Evolutionary conservation across 2,113 vertebrate genomes (phyloP).

Genomic region (Typhlomys cinereus): DNA sequence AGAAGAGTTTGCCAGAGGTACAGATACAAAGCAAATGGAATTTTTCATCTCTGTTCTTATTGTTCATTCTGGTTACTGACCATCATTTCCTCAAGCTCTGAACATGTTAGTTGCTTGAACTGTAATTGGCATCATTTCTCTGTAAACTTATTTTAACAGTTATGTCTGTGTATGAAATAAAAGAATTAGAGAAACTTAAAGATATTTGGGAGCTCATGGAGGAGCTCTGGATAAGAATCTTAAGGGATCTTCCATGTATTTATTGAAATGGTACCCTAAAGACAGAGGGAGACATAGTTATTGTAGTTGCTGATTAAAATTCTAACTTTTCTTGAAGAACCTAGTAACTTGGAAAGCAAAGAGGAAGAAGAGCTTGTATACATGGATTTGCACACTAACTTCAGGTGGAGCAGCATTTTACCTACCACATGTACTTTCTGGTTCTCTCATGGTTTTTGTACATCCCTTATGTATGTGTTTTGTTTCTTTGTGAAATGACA

Average conservation of each 20-base stretch:
- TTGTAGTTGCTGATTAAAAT: not conserved
- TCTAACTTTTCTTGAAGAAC: not conserved
- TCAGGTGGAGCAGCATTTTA: not conserved
- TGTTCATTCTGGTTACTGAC: not conserved
- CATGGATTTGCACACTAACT: not conserved
- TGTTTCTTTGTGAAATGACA: not conserved
- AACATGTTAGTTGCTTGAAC: slow-evolving; percentile 25
- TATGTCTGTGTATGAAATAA: not conserved
- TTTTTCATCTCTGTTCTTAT: slow-evolving; percentile 29
- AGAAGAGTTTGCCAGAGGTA: slow-evolving; percentile 53
- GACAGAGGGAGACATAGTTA: not conserved
- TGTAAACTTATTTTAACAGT: not conserved
- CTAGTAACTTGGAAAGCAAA: not conserved
- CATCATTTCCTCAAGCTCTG: not conserved
- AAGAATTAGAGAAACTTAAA: not conserved
- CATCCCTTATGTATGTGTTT: not conserved
- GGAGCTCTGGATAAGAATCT: not conserved
- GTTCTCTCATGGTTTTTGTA: too few species aligned
- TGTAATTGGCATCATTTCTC: not conserved
- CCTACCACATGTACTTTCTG: not conserved
- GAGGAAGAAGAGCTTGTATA: not conserved
- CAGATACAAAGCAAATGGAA: slow-evolving; percentile 31
- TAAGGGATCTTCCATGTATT: not conserved
- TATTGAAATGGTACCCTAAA: not conserved
- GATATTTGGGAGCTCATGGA: not conserved